Base-by-base conservation (phyloP, 2,888 invertebrate genomes). In the Reticulitermes lucifugus region DNA sequence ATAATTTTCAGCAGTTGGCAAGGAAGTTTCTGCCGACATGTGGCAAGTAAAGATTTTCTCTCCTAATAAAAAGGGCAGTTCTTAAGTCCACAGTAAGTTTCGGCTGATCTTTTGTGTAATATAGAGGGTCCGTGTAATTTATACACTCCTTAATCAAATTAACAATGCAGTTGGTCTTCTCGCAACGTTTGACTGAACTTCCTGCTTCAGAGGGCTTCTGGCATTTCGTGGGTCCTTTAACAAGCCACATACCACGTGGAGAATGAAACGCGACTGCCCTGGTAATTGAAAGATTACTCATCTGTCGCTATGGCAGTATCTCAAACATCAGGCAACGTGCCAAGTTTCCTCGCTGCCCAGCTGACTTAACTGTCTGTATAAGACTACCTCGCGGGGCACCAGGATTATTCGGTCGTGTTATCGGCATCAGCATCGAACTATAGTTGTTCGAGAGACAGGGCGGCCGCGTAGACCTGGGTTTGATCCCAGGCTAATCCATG, bases 271-370 rank as follows among this genome's bases (percentile, higher is more conserved):
- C n/a, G 71, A 51, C 25, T n/a, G 83, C 82, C 73, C 59, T 84
- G 84, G 85, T 86, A 86, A 86, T 85, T 84, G 86, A 86, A 85
- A 83, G 86, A 86, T 84, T 83, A 84, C 79, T 80, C 84, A 79
- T 83, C 84, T 86, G 86, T 86, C 86, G 71, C 75, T 82, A 41
- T 55, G 25, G 79, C 79, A 18, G 65, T 79, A 51, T 55, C 46
- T 85, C 73, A 82, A 75, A 29, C 80, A 59, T n/a, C 59, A 55
- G 80, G 80, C 80, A 18, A 9, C 25, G 9, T 25, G 70, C 70
- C 70, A 70, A 51, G 9, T 18, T 12, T 21, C 12, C 0, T 35
- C 35, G 21, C 60, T 21, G n/a, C 21, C 60, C 60, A 22, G 60
- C 60, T n/a, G n/a, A 1, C 35, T 35, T 35, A 35, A 35, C 35